Evolutionary conservation across 2,797 vertebrate genomes (phyloP), one percentile per base, ranked within the genome.

Genomic region (Alectoris magna): DNA sequence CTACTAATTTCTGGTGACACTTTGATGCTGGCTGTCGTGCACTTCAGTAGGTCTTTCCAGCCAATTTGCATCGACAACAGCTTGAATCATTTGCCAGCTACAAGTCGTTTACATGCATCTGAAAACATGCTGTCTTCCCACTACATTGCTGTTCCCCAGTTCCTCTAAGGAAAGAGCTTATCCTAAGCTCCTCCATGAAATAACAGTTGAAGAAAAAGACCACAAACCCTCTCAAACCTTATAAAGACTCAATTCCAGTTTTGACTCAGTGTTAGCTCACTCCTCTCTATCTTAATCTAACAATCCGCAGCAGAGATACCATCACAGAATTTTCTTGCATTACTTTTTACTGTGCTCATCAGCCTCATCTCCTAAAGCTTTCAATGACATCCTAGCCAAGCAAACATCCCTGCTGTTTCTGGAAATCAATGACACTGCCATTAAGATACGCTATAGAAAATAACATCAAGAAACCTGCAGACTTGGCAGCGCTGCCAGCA

Each of bases 361-460:
- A 60, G 46, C 19, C 34, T 82, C 41, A 11, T 49, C 31, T 80
- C 22, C 23, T 38, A 53, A 94, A 80, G 38, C 18, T 94, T 39
- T 6, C 15, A 16, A 53, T n/a, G 19, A 23, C 41, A 69, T 21
- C 44, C 26, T 64, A 62, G n/a, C 15, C 67, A 56, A 79, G 7
- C 0, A 0, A 74, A 66, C 14, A 9, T 59, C 44, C n/a, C 62
- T 51, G 10, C n/a, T 80, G 34, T n/a, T 87, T 79, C 81, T 66
- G 59, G 55, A 91, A 94, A 94, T 77, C 74, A 88, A 46, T 77
- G 66, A 34, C 34, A 51, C n/a, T 18, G 18, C 34, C 72, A 24
- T 88, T 77, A 89, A 87, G 94, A 64, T 70, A 81, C 16, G 11
- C 66, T 70, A 78, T 8, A 86, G 68, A 88, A 88, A 87, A 70